Base-by-base conservation (phyloP, 2,888 invertebrate species). In the Sinhomidia bicolor region DNA sequence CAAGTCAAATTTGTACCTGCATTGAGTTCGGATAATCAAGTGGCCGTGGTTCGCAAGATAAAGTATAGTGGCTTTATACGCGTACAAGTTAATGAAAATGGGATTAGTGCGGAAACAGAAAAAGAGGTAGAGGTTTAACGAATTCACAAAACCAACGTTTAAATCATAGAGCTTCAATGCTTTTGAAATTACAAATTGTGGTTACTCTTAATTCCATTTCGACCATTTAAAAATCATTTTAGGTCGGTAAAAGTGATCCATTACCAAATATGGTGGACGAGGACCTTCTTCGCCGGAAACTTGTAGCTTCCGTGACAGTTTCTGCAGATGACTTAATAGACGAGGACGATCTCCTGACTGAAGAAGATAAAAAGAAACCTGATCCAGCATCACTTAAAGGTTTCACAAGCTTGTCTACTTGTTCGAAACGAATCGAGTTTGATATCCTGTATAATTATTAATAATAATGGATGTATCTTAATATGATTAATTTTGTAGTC, bases 321-420 rank as follows among this genome's bases (percentile, higher is more conserved):
- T 88, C 89, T 1, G 88, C 78, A 2, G 76, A 90, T 65, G 90
- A 97, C 89, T 94, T 96, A 36, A 97, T 99, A 91, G 96, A 99
- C 94, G 96, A 97, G 89, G 97, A 98, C 93, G 96, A 96, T 91
- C 95, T 99, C 36, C 94, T 99, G 20, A 98, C 98, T 94, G 98
- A 97, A 92, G 96, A 96, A 89, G 99, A 99, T 94, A 95, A 97
- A 90, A 95, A 96, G 92, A 98, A 97, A 94, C 99, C 99, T 2
- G 96, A 97, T 93, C 96, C 97, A 36, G 94, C 95, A 20, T 96
- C 97, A 12, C 94, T 99, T n/a, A 96, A 95, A 95, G 97, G 98
- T 97, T 36, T 36, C n/a, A n/a, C n/a, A n/a, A n/a, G n/a, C n/a
- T n/a, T n/a, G n/a, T n/a, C n/a, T n/a, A n/a, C n/a, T n/a, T n/a